phyloP scores from a whole-genome alignment of 1,140 invertebrate genomes.

The Thaumetopoea pityocampa region DNA sequence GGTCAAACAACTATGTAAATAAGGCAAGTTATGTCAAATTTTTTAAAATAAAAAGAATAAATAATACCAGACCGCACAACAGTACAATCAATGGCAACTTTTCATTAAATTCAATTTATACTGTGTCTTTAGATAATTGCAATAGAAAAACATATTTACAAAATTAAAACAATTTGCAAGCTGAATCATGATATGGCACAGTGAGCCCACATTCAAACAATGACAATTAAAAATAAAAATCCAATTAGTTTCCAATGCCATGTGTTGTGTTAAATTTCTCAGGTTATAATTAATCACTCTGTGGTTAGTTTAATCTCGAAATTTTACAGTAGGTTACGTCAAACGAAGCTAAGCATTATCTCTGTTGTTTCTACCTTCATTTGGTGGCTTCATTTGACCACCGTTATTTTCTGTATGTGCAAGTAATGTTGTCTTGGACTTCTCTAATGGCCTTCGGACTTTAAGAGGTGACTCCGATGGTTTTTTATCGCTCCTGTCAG shows the following conservation, averaged over 20 bases:
- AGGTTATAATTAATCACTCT: conserved; percentile 31
- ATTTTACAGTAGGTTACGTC: conserved; percentile 66
- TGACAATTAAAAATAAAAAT: conserved; percentile 31
- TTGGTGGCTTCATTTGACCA: conserved; percentile 66
- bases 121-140: not conserved
- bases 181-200: conserved; percentile 37
- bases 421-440: conserved; percentile 69
- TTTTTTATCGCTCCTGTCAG: conserved; percentile 62
- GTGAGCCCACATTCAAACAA: conserved; percentile 66
- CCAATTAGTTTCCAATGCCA: conserved; percentile 28
- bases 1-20: too few species aligned
- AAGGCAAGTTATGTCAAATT: too few species aligned
- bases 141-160: not conserved
- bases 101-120: too few species aligned
- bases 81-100: too few species aligned
- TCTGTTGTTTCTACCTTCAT: conserved; percentile 64
- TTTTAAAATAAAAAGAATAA: too few species aligned
- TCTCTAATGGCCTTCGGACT: conserved; percentile 61
- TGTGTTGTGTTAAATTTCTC: conserved; percentile 22
- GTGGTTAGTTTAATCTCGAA: conserved; percentile 30
- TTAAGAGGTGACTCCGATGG: conserved; percentile 64
- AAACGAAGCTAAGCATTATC: conserved; percentile 67
- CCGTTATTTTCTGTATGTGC: conserved; percentile 68
- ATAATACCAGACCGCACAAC: too few species aligned
- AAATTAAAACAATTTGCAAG: conserved; percentile 7